These are phyloP conservation scores for Ypsolopha scabrella DNA, from an alignment of 2,888 invertebrate species.

Conservation along the genomic window DNA sequence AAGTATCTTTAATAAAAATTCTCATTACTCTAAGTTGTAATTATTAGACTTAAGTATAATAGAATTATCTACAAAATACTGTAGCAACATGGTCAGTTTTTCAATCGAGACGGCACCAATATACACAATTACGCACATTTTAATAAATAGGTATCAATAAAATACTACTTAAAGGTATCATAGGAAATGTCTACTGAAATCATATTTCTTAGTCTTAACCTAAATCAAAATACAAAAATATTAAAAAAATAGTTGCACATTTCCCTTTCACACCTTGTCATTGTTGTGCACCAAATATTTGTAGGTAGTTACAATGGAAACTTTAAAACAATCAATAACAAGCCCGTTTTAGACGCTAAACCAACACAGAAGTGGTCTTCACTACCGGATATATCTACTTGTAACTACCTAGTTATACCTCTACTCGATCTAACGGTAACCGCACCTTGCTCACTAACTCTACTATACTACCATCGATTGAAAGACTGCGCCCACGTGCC, in stretches of 20 bases:
- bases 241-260: constrained; percentile 68
- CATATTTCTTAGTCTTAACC: constrained; percentile 57
- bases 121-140: constrained; percentile 44
- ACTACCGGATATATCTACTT: too few species aligned
- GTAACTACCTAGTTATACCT: background rate
- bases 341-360: background rate
- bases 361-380: too few species aligned
- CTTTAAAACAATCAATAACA: background rate
- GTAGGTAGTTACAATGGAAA: background rate
- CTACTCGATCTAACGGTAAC: background rate
- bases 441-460: background rate
- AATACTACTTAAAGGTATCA: constrained; percentile 54
- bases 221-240: constrained; percentile 70
- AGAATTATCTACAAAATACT: constrained; percentile 71
- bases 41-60: constrained; percentile 59
- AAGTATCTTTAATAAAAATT: constrained; percentile 68
- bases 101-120: constrained; percentile 50
- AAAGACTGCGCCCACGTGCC: constrained; percentile 58
- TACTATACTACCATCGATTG: constrained; percentile 35
- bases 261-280: constrained; percentile 50
- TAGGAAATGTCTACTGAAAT: constrained; percentile 32
- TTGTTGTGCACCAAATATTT: constrained; percentile 44
- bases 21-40: constrained; percentile 63
- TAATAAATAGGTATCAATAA: constrained; percentile 52
- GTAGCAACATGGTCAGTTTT: constrained; percentile 61